Conservation (phyloP, 2,888 invertebrate species). For the Eucera pruinosa region DNA sequence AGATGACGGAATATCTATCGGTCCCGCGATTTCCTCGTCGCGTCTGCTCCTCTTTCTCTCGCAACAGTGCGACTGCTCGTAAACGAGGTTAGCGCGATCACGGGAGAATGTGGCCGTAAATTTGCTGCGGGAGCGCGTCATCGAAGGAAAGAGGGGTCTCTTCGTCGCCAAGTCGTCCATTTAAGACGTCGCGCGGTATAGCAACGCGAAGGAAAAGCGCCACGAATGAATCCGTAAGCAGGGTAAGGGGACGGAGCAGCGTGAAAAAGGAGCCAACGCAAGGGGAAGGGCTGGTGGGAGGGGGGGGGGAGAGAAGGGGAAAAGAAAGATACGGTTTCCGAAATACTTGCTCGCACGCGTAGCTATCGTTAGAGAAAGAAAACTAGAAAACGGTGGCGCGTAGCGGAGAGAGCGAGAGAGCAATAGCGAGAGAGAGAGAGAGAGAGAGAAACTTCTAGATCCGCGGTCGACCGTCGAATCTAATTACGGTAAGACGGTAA, state of each 20-base stretch:
- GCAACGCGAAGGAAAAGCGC: slow-evolving; percentile 36
- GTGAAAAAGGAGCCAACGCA: slow-evolving; percentile 13
- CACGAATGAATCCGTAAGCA: slow-evolving; percentile 23
- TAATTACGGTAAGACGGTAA: slow-evolving; percentile 73
- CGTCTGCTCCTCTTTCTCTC: background rate
- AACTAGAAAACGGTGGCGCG: background rate
- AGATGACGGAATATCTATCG: slow-evolving; percentile 1
- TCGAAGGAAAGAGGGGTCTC: slow-evolving; percentile 60
- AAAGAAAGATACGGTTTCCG: too few relatives aligned
- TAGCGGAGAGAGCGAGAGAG: background rate
- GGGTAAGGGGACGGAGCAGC: background rate
- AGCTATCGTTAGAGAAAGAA: too few relatives aligned
- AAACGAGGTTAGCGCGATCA: slow-evolving; percentile 80
- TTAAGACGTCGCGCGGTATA: slow-evolving; percentile 74
- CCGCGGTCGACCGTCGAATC: slow-evolving; percentile 63
- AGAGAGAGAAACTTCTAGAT: too few relatives aligned
- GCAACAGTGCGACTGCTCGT: slow-evolving; percentile 70
- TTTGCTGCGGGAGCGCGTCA: slow-evolving; percentile 68
- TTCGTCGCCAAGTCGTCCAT: slow-evolving; percentile 82
- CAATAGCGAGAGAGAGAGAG: background rate
- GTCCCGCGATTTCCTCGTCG: background rate
- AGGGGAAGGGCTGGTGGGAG: background rate
- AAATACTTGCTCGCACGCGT: too few relatives aligned
- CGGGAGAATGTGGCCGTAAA: slow-evolving; percentile 75
- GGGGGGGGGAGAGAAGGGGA: too few relatives aligned